Base-by-base conservation (phyloP, 2,888 invertebrate species). In the Drosophila paracracens region DNA sequence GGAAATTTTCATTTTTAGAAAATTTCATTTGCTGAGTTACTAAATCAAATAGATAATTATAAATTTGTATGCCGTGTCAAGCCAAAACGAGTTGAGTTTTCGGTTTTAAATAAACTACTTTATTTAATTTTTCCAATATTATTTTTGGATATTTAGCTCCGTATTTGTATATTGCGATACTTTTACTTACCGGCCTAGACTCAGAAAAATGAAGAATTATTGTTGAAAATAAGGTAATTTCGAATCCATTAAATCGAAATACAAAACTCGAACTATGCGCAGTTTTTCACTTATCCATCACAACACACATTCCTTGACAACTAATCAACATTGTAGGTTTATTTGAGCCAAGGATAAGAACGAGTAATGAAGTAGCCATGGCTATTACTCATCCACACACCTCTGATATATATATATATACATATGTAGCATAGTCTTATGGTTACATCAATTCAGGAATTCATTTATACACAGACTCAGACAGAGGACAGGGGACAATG, bases 381-480 rank as follows among this genome's bases (percentile, higher is more conserved):
- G 52, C 73, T 59, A 75, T 75, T 62, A 66, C 46, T 70, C 71
- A 76, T 57, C 33, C 48, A 48, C 33, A 50, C 52, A 56, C 60
- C 50, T 67, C 43, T 21, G 18, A n/a, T 25, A 46, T 6, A 13
- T 2, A 21, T 11, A 25, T 2, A n/a, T 43, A n/a, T n/a, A 40
- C 11, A 21, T 43, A 43, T n/a, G 3, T 6, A 2, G 4, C 8
- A 21, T 33, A 40, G 27, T 40, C 40, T 31, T 21, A 35, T 50
- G 33, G 33, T 40, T 29, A 53, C 27, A 50, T 61, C 52, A 71
- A 65, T 65, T 43, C 52, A 62, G 10, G 25, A 31, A 56, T 53
- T 67, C 62, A 57, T 70, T 66, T 66, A 35, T 54, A n/a, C 36
- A 38, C 40, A 40, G 50, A 16, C 35, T 5, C 10, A 53, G 46